A percentile compares a stretch with the other conserved stretches of the same genome.
Evolutionary conservation across 2,797 vertebrate species (phyloP).

Genomic region (Microtus agrestis): DNA sequence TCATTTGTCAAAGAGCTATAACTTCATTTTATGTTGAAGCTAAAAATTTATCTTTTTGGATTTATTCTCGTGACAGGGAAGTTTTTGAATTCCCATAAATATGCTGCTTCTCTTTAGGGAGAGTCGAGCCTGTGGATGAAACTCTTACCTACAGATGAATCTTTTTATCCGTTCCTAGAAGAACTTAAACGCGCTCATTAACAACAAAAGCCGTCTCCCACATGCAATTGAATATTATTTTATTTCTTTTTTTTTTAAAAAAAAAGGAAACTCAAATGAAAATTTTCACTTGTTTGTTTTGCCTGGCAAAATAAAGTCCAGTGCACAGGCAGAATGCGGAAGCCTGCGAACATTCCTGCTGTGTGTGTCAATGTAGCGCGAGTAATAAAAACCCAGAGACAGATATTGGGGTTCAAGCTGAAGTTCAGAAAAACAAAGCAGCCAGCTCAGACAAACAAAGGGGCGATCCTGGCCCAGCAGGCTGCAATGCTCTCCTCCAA

Average conservation of each 20-base stretch:
- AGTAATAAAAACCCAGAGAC: too few relatives aligned
- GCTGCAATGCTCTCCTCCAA: too few relatives aligned
- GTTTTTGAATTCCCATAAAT: slow-evolving; percentile 70
- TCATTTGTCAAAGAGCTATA: slow-evolving; percentile 82
- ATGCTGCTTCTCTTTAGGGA: slow-evolving; percentile 50
- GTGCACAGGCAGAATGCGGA: slow-evolving; percentile 10
- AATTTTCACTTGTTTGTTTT: background rate
- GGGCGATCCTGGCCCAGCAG: too few relatives aligned
- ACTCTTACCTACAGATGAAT: slow-evolving; percentile 8
- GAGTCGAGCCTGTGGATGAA: background rate
- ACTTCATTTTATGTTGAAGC: slow-evolving; percentile 75
- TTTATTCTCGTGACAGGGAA: slow-evolving; percentile 74
- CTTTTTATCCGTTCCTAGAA: slow-evolving; percentile 35
- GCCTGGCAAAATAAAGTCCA: slow-evolving; percentile 34
- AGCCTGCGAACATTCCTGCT: background rate
- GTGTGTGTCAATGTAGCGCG: background rate
- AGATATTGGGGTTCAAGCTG: too few relatives aligned
- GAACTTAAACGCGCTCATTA: background rate
- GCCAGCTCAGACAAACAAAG: too few relatives aligned
- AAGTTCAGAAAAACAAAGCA: too few relatives aligned
- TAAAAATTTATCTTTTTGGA: slow-evolving; percentile 78
- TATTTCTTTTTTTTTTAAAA: slow-evolving; percentile 54
- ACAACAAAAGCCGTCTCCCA: background rate
- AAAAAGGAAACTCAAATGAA: background rate
- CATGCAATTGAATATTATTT: slow-evolving; percentile 45